These are phyloP conservation scores for Lithosia quadra DNA, from an alignment of 2,888 invertebrate genomes.

Conservation along the genomic window DNA sequence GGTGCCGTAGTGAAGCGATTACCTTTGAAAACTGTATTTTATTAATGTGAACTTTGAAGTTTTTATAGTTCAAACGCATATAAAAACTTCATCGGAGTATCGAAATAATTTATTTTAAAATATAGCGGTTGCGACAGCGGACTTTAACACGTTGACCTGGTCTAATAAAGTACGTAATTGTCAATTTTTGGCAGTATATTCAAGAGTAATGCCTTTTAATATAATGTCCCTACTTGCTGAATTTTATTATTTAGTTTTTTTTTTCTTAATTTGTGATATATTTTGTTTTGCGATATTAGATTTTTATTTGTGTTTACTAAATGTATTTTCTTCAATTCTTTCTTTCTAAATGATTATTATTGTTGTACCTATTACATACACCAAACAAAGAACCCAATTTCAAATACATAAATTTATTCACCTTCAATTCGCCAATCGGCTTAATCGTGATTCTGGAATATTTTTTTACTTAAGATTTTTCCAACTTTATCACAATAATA, in stretches of 20 bases:
- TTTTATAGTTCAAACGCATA: background rate
- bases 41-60: background rate
- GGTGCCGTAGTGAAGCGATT: conserved; percentile 1
- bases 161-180: background rate
- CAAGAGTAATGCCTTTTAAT: background rate
- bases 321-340: no score
- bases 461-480: background rate
- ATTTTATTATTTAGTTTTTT: background rate
- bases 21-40: conserved; percentile 8
- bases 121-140: background rate
- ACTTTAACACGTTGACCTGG: background rate
- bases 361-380: no score
- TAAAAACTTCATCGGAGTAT: background rate
- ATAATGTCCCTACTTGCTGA: background rate
- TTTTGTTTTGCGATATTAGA: no score
- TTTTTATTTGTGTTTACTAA: no score
- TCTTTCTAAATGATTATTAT: no score
- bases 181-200: background rate
- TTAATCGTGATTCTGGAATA: background rate
- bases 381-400: no score
- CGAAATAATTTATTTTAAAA: conserved; percentile 1
- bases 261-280: no score
- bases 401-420: no score
- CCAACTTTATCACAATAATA: background rate
- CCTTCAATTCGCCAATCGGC: background rate